Conservation (phyloP, 2,888 invertebrate genomes). For the Zhengitettix transpicula region DNA sequence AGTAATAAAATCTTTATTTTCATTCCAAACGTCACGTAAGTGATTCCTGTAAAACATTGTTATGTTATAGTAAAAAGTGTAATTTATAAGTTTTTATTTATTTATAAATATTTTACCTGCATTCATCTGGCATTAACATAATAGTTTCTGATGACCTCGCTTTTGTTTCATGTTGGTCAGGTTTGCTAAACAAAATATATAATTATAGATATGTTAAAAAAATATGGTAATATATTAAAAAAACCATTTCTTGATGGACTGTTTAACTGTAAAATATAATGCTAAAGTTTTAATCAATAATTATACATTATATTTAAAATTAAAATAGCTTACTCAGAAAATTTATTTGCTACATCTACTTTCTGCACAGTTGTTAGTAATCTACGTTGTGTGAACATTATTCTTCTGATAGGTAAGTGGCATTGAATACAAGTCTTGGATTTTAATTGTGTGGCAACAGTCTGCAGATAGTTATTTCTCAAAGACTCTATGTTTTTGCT, state of each 20-base stretch:
- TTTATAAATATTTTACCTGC: not conserved
- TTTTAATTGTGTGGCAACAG: not conserved
- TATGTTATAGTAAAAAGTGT: too few relatives aligned
- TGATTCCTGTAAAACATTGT: conserved; percentile 34
- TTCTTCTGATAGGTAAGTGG: conserved; percentile 30
- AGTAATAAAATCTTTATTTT: conserved; percentile 50
- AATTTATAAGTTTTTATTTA: too few relatives aligned
- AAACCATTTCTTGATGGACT: not conserved
- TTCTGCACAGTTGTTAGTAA: conserved; percentile 29
- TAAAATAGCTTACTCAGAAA: not conserved
- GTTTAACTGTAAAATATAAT: too few relatives aligned
- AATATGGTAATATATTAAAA: not conserved
- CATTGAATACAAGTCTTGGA: conserved; percentile 38
- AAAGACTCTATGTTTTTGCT: conserved; percentile 8
- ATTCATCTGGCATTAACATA: conserved; percentile 34
- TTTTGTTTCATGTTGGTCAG: not conserved
- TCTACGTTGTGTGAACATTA: conserved; percentile 41
- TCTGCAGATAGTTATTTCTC: conserved; percentile 5
- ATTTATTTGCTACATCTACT: not conserved
- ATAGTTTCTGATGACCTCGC: conserved; percentile 13
- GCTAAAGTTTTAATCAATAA: too few relatives aligned
- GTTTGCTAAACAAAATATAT: not conserved
- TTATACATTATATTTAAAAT: not conserved
- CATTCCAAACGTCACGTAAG: conserved; percentile 51
- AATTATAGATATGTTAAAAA: not conserved